These are phyloP conservation scores for Sarcophaga peregrina DNA, from an alignment of 1,140 invertebrate species.

Conservation along the genomic window DNA sequence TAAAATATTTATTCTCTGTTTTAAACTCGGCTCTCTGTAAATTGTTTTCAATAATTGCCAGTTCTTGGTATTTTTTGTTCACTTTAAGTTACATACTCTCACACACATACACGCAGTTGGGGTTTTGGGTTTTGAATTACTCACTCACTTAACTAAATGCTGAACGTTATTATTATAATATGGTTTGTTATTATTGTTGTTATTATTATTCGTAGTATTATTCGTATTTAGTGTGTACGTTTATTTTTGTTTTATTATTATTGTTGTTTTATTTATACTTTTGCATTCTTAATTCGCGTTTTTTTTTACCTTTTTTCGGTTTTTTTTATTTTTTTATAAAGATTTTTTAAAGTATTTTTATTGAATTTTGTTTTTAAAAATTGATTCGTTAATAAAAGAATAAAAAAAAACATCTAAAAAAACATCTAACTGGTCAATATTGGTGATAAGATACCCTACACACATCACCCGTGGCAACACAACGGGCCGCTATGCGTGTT, in stretches of 20 bases:
- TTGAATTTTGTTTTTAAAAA: not conserved
- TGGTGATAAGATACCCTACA: no score
- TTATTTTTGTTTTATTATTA: not conserved
- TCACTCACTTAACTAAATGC: not conserved
- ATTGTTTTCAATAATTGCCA: not conserved
- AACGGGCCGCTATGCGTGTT: no score
- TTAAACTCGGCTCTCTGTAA: conserved; percentile 3
- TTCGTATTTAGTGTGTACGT: not conserved
- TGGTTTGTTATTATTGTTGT: not conserved
- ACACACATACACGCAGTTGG: not conserved
- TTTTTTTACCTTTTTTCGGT: no score
- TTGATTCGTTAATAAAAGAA: no score
- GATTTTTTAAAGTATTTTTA: not conserved
- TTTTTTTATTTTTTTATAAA: not conserved
- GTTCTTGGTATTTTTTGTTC: not conserved
- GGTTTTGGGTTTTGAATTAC: not conserved
- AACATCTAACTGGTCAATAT: no score
- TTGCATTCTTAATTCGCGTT: conserved; percentile 1
- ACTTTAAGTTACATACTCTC: not conserved
- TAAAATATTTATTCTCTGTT: not conserved
- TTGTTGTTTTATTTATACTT: not conserved
- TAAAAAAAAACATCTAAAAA: no score
- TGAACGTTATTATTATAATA: no score
- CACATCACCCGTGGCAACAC: no score
- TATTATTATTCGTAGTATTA: not conserved